Conservation (phyloP, 1,140 invertebrate genomes). For the Telenomus remus region DNA sequence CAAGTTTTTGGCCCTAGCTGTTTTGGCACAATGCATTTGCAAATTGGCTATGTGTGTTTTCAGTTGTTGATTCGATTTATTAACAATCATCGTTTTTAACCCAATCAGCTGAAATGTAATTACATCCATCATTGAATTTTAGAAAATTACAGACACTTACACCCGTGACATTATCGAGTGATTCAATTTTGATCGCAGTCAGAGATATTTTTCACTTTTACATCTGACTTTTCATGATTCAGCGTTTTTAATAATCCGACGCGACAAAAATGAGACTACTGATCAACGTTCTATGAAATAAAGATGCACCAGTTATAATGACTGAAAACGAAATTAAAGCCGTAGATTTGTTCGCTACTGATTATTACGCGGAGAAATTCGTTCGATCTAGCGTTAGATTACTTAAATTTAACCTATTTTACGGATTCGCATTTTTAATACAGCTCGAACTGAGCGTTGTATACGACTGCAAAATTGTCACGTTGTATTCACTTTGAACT, state of each 20-base stretch:
- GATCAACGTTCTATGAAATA: neutral
- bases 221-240: neutral
- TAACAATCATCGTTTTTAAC: neutral
- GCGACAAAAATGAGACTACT: neutral
- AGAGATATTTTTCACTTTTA: too few species aligned
- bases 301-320: neutral
- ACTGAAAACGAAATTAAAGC: slow-evolving; percentile 4
- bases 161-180: too few species aligned
- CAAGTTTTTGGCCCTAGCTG: slow-evolving; percentile 30
- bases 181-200: too few species aligned
- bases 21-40: slow-evolving; percentile 29
- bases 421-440: slow-evolving; percentile 6
- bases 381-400: slow-evolving; percentile 16
- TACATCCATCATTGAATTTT: too few species aligned
- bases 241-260: neutral
- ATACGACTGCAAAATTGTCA: slow-evolving; percentile 4
- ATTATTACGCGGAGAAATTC: slow-evolving; percentile 3
- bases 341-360: slow-evolving; percentile 3
- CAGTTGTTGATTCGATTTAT: slow-evolving; percentile 25
- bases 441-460: slow-evolving; percentile 1
- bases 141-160: too few species aligned
- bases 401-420: slow-evolving; percentile 17
- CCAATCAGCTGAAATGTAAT: too few species aligned
- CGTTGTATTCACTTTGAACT: slow-evolving; percentile 25
- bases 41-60: slow-evolving; percentile 16